These are phyloP conservation scores for Ovibos moschatus DNA, from an alignment of 2,113 vertebrate species.

Conservation along the genomic window DNA sequence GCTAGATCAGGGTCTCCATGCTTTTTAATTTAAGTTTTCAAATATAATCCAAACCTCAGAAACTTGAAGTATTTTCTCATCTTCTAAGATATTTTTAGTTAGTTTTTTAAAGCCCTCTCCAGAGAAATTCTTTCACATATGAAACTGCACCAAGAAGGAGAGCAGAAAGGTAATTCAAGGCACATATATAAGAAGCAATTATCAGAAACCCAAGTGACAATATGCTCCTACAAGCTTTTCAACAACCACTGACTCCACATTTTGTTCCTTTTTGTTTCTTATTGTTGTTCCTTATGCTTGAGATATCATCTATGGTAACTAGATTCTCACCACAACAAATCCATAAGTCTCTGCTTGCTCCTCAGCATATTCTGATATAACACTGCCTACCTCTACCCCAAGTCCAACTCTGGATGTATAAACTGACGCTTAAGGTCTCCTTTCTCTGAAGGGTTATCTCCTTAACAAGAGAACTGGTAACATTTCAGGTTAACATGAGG, in stretches of 20 bases:
- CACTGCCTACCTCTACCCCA: not conserved
- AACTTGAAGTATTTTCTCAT: not conserved
- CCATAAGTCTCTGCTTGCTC: not conserved
- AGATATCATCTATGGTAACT: not conserved
- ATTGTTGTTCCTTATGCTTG: not conserved
- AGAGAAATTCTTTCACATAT: not conserved
- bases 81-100: not conserved
- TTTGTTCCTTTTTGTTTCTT: not conserved
- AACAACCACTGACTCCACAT: not conserved
- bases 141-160: not conserved
- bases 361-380: not conserved
- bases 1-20: not conserved
- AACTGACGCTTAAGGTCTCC: not conserved
- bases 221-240: not conserved
- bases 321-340: not conserved
- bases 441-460: not conserved
- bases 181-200: not conserved
- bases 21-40: slow-evolving; percentile 7
- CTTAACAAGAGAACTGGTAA: not conserved
- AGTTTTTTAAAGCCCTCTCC: not conserved
- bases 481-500: slow-evolving; percentile 17
- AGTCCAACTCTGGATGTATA: not conserved
- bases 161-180: not conserved
- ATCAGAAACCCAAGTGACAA: not conserved
- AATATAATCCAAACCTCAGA: not conserved